These are phyloP conservation scores for Karalla daura DNA, from an alignment of 2,797 vertebrate species.

Conservation along the genomic window DNA sequence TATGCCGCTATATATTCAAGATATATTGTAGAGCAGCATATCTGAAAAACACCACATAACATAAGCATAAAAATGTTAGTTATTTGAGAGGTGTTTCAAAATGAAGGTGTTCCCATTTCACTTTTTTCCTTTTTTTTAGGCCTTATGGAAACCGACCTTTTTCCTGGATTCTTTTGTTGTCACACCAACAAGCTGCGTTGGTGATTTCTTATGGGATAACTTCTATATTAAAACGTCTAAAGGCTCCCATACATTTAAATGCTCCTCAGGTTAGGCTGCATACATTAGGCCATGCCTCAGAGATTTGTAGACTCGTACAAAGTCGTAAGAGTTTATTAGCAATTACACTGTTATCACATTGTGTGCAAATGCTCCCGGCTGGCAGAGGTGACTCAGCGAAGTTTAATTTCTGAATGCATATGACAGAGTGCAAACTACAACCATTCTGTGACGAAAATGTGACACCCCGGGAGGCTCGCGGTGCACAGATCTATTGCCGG, in stretches of 20 bases:
- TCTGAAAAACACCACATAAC: no score
- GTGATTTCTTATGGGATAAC: not conserved
- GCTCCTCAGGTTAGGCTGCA: constrained; percentile 6
- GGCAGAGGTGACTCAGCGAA: not conserved
- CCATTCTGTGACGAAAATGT: constrained; percentile 9
- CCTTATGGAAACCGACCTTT: no score
- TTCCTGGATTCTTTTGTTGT: no score
- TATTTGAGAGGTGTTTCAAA: no score
- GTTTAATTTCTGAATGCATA: constrained; percentile 6
- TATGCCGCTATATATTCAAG: no score
- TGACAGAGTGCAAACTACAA: constrained; percentile 10
- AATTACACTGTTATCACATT: constrained; percentile 11
- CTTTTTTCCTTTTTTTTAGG: no score
- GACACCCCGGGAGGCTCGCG: constrained; percentile 10
- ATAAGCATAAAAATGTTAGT: no score
- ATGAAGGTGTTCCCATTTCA: no score
- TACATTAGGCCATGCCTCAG: not conserved
- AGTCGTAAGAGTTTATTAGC: not conserved
- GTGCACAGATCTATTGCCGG: constrained; percentile 16
- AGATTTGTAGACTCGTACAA: constrained; percentile 8
- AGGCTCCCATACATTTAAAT: constrained; percentile 5
- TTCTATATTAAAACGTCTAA: constrained; percentile 1
- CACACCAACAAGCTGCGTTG: no score
- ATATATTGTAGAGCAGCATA: no score
- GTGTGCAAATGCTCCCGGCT: not conserved